Conservation (phyloP, 1,140 invertebrate genomes). For the Mercenaria mercenaria region DNA sequence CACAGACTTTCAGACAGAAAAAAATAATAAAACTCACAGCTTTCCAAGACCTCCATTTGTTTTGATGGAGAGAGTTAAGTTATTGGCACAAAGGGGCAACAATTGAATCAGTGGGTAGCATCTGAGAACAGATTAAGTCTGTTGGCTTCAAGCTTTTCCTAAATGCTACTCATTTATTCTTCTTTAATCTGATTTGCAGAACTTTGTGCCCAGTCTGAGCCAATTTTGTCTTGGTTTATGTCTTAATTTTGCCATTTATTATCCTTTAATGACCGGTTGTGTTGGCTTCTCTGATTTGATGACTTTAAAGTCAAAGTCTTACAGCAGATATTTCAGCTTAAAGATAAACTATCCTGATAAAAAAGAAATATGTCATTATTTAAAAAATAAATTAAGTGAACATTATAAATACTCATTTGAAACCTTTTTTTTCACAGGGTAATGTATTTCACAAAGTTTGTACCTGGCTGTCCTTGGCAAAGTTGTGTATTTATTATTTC, state of each 20-base stretch:
- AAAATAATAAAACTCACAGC: too few species aligned
- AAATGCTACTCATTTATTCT: neutral
- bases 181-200: conserved; percentile 23
- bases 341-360: neutral
- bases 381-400: too few species aligned
- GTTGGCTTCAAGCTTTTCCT: neutral
- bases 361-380: too few species aligned
- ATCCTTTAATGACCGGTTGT: conserved; percentile 4
- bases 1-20: too few species aligned
- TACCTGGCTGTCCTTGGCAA: too few species aligned
- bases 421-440: too few species aligned
- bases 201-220: neutral
- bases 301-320: neutral
- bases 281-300: neutral
- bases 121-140: neutral
- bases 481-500: too few species aligned
- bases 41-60: too few species aligned
- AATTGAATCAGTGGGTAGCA: neutral
- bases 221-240: conserved; percentile 25
- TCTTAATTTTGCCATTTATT: conserved; percentile 14
- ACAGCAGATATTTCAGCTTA: neutral
- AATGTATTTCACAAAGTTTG: too few species aligned
- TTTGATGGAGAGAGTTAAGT: neutral
- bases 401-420: too few species aligned
- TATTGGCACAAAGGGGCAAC: neutral